A percentile compares a stretch with the other conserved stretches of the same genome.
phyloP scores from a whole-genome alignment of 2,797 vertebrate genomes.

The Coregonus ussuriensis region DNA sequence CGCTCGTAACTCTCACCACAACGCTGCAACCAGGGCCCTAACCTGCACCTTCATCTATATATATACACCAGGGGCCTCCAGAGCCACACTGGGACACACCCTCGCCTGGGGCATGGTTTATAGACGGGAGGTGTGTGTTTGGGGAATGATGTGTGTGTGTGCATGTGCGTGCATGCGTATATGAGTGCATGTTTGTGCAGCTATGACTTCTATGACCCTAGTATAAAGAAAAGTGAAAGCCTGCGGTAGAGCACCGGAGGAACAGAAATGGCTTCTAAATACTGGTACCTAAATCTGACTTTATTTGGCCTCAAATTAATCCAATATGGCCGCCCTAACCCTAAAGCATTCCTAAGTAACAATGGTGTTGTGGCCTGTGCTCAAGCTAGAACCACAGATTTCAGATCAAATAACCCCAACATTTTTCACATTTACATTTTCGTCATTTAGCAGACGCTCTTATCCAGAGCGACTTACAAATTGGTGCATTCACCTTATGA shows the following conservation, averaged over 20 bases:
- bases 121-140: conserved; percentile 50
- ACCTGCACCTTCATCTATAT: conserved; percentile 44
- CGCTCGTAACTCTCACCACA: conserved; percentile 64
- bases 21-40: conserved; percentile 48
- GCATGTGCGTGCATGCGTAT: neutral
- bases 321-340: conserved; percentile 55
- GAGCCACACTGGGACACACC: conserved; percentile 52
- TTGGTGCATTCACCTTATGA: no score
- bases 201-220: no score
- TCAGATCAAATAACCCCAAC: neutral
- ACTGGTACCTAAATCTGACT: conserved; percentile 43
- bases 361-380: conserved; percentile 51
- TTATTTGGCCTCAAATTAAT: conserved; percentile 72
- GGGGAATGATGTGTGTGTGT: conserved; percentile 14
- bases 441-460: no score
- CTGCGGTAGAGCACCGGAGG: conserved; percentile 59
- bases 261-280: conserved; percentile 48
- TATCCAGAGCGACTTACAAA: no score
- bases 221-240: conserved; percentile 46
- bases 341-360: conserved; percentile 53
- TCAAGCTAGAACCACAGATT: neutral
- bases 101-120: conserved; percentile 54
- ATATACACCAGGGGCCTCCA: conserved; percentile 6
- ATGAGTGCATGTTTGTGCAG: neutral
- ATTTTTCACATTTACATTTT: no score